Base-by-base conservation (phyloP, 2,888 invertebrate species). In the Nomada flava region DNA sequence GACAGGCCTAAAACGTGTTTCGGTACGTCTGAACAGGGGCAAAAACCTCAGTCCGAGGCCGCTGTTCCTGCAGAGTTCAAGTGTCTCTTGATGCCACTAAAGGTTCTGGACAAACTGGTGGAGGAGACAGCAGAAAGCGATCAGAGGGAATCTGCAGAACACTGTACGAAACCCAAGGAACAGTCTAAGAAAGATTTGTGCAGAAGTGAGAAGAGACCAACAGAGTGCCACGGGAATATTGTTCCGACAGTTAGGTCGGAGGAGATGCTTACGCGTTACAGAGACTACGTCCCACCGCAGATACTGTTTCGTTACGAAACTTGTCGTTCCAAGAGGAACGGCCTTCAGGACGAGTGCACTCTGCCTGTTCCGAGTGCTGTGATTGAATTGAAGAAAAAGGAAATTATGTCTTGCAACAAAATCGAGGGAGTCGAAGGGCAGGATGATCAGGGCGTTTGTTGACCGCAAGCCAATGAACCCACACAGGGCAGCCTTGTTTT, bases 261-360 rank as follows among this genome's bases (percentile, higher is more conserved):
- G 10, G 82, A 88, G 29, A 62, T 88, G 71, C 20, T 87, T 7
- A 76, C 68, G 9, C 62, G 84, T 13, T 89, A 84, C 47, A 85
- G 76, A 23, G 74, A 83, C 11, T 77, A 85, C 7, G 52, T 90
- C 50, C 73, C 91, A 0, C 68, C 79, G 2, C 69, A 64, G 47
- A 79, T 82, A 29, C 9, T 91, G 44, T 67, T 77, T 11, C 89
- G 69, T 36, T 90, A 86, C 68, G 80, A 84, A 29, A 63, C 76
- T 0, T 90, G 90, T 68, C 78, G 89, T 0, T 75, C 79, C 20
- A 91, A 87, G 78, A 89, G 87, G 42, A 89, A 91, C 47, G 92
- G 91, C 10, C 85, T 91, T 68, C 91, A 91, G 73, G 91, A 90
- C 55, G 83, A 89, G 64, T 90, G 89, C 62, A 70, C 62, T 23